These are phyloP conservation scores for Lagopus leucura DNA, from an alignment of 2,113 vertebrate species.

Conservation along the genomic window DNA sequence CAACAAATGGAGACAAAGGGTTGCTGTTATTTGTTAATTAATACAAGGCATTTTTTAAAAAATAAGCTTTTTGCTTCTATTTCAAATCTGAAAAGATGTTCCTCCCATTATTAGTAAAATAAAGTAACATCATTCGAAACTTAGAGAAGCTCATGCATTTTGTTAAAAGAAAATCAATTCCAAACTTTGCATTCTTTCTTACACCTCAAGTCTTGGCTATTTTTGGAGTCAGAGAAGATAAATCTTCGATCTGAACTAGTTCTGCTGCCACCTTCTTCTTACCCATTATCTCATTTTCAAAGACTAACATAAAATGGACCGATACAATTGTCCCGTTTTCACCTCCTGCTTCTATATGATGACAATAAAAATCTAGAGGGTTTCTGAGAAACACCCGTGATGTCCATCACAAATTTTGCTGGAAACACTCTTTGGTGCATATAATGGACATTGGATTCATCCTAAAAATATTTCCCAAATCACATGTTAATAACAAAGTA, in stretches of 20 bases:
- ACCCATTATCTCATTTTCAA: not conserved
- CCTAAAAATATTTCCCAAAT: not conserved
- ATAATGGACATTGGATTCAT: not conserved
- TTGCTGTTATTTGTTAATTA: not conserved
- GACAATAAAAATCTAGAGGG: not conserved
- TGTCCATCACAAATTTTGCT: not conserved
- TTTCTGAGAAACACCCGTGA: not conserved
- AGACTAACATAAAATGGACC: not conserved
- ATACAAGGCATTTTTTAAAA: not conserved
- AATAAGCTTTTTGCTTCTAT: not conserved
- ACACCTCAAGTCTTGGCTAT: not conserved
- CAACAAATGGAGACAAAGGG: not conserved
- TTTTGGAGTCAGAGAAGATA: not conserved
- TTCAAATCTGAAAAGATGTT: not conserved
- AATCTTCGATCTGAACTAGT: not conserved
- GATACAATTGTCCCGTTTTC: not conserved
- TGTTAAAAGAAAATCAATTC: not conserved
- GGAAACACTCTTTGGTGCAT: not conserved
- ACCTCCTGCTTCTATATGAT: not conserved
- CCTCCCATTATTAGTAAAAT: not conserved
- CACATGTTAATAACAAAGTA: not conserved
- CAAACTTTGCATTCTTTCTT: not conserved
- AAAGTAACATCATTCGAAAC: not conserved
- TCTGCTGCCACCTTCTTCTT: not conserved
- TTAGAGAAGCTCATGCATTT: not conserved